Conservation (phyloP, 2,888 invertebrate genomes). For the Perizoma affinitatum region DNA sequence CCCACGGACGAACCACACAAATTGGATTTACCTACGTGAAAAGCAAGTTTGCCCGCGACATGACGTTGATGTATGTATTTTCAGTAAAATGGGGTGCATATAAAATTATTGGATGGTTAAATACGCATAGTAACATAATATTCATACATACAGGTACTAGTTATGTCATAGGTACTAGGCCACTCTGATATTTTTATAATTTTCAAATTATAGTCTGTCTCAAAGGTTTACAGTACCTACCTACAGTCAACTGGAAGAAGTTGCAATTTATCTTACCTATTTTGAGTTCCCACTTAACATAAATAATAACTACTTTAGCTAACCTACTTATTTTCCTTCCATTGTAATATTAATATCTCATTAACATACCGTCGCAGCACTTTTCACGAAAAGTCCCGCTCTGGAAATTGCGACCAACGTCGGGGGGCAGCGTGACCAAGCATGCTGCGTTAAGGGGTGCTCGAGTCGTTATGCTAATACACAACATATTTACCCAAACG, state of each 20-base stretch:
- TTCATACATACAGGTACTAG: too few species aligned
- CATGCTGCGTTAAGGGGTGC: conserved; percentile 82
- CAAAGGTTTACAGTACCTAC: too few species aligned
- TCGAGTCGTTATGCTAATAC: conserved; percentile 81
- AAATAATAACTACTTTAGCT: conserved; percentile 26
- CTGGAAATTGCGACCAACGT: conserved; percentile 79
- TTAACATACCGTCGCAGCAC: conserved; percentile 57
- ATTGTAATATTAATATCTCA: conserved; percentile 47
- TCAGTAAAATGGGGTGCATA: conserved; percentile 39
- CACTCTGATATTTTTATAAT: too few species aligned
- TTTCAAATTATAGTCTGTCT: too few species aligned
- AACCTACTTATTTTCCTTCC: conserved; percentile 35
- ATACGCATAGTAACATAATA: not conserved
- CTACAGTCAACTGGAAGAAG: too few species aligned
- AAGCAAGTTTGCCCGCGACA: conserved; percentile 70
- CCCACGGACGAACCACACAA: conserved; percentile 77
- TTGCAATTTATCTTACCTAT: too few species aligned
- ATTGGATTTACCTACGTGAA: conserved; percentile 78
- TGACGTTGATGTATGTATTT: conserved; percentile 63
- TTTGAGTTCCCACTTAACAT: conserved; percentile 25
- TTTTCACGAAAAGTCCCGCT: conserved; percentile 70
- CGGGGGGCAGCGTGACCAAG: conserved; percentile 81
- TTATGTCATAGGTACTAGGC: too few species aligned
- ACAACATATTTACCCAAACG: conserved; percentile 41
- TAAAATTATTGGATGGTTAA: conserved; percentile 15